Evolutionary conservation across 2,888 invertebrate species (phyloP).

Genomic region (Serrognathus titanus): DNA sequence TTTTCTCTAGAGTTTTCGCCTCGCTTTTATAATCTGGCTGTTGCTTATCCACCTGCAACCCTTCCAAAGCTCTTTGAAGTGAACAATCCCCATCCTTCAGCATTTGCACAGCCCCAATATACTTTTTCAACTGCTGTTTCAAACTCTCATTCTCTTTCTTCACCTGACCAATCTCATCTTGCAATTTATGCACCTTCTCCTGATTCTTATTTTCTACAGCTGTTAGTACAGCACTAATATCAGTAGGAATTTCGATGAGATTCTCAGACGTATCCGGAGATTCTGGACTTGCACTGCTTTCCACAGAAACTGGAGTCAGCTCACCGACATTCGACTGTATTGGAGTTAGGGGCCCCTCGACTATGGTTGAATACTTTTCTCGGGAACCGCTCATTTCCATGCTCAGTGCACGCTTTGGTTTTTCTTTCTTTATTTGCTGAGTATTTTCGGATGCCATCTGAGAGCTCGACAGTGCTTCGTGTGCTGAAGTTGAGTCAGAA

Average conservation of each 20-base stretch:
- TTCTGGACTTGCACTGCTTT: conserved; percentile 35
- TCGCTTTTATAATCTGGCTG: conserved; percentile 60
- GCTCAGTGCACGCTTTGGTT: conserved; percentile 34
- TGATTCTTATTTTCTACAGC: conserved; percentile 44
- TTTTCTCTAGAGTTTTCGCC: conserved; percentile 77
- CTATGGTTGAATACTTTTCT: conserved; percentile 35
- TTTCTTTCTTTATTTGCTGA: conserved; percentile 11
- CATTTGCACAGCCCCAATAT: conserved; percentile 86
- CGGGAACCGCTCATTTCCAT: conserved; percentile 43
- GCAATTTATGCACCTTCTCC: conserved; percentile 38
- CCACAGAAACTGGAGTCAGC: conserved; percentile 49
- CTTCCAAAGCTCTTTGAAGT: conserved; percentile 45
- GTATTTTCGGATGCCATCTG: neutral
- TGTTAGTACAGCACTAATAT: conserved; percentile 44
- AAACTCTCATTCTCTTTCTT: conserved; percentile 74
- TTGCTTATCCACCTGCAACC: conserved; percentile 40
- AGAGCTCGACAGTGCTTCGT: conserved; percentile 1
- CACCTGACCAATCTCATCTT: conserved; percentile 40
- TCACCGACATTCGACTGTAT: conserved; percentile 50
- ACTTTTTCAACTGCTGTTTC: conserved; percentile 80
- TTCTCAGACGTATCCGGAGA: conserved; percentile 39
- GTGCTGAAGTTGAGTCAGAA: conserved; percentile 17
- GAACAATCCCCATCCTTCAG: conserved; percentile 55
- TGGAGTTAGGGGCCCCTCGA: conserved; percentile 48
- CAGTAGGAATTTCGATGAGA: conserved; percentile 42